phyloP scores from a whole-genome alignment of 2,113 vertebrate species.

The Odontesthes bonariensis region DNA sequence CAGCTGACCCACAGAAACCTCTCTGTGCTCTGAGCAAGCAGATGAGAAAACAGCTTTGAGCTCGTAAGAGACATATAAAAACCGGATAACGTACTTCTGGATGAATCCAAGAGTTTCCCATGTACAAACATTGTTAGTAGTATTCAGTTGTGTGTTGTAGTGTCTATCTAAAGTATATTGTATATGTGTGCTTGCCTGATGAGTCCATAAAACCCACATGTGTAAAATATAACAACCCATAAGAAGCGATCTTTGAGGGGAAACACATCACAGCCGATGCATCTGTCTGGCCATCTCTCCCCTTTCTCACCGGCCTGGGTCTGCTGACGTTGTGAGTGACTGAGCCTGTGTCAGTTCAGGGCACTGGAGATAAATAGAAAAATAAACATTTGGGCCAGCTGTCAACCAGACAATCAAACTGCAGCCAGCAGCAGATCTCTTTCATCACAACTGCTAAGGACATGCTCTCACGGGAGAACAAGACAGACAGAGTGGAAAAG shows the following conservation, averaged over 20 bases:
- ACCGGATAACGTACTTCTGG: constrained; percentile 28
- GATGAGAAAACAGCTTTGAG: not conserved
- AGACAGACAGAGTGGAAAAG: constrained; percentile 22
- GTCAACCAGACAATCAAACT: constrained; percentile 68
- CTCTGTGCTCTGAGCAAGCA: constrained; percentile 5
- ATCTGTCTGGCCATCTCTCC: constrained; percentile 42
- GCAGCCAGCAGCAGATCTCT: constrained; percentile 56
- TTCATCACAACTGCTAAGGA: constrained; percentile 52
- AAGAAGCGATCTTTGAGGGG: constrained; percentile 42
- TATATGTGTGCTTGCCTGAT: constrained; percentile 15
- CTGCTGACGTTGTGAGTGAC: constrained; percentile 22
- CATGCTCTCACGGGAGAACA: constrained; percentile 34
- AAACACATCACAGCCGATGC: constrained; percentile 30
- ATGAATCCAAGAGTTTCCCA: constrained; percentile 38
- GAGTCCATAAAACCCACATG: constrained; percentile 57
- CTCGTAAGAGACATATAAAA: not conserved
- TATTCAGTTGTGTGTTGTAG: constrained; percentile 27
- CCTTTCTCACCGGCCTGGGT: constrained; percentile 15
- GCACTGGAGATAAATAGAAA: constrained; percentile 61
- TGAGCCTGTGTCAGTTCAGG: constrained; percentile 31
- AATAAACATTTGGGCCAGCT: constrained; percentile 75
- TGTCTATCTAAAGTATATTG: constrained; percentile 1
- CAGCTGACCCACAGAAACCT: constrained; percentile 19
- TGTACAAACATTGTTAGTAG: constrained; percentile 12
- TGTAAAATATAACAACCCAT: constrained; percentile 48